Base-by-base conservation (phyloP, 2,797 vertebrate genomes). In the Sphenodon punctatus region DNA sequence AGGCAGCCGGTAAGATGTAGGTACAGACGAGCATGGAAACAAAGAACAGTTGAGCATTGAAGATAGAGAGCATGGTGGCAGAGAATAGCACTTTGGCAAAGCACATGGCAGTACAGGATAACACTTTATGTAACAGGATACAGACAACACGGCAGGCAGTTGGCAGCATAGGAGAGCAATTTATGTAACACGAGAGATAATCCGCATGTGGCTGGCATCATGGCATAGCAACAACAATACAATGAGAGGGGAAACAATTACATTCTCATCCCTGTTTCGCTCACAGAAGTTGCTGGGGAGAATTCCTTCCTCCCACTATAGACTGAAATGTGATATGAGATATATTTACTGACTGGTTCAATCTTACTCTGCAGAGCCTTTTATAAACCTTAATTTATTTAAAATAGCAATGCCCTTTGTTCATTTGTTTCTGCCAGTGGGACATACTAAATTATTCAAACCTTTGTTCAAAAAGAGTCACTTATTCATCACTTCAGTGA, bases 131-230 rank as follows among this genome's bases (percentile, higher is more conserved):
- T 88, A 86, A 92, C 23, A 30, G 80, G 85, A 88, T 84, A 74
- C 81, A 82, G 83, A 71, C 73, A n/a, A 9, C 84, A 81, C 0
- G 68, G 60, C 84, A 14, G 64, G 86, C 83, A 65, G 2, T 38
- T 90, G 87, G 86, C 87, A 61, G 84, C 0, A 0, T 74, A 27
- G 86, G 88, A 90, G 64, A 84, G 75, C 66, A 17, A 78, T 90
- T 90, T 89, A 87, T 84, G 87, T 88, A 86, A 89, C 73, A 38
- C 4, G 12, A 86, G 78, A 88, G 72, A 90, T 85, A 88, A 90
- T 89, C 88, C 78, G 72, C 86, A 72, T 88, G 80, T 76, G 85
- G 75, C 67, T 85, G 89, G 81, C 75, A 87, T 84, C 81, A 20
- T 0, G 0, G 51, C 70, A 79, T 53, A 22, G 56, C 80, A 61